These are phyloP conservation scores for Pammene aurita DNA, from an alignment of 2,888 invertebrate genomes.

Conservation along the genomic window DNA sequence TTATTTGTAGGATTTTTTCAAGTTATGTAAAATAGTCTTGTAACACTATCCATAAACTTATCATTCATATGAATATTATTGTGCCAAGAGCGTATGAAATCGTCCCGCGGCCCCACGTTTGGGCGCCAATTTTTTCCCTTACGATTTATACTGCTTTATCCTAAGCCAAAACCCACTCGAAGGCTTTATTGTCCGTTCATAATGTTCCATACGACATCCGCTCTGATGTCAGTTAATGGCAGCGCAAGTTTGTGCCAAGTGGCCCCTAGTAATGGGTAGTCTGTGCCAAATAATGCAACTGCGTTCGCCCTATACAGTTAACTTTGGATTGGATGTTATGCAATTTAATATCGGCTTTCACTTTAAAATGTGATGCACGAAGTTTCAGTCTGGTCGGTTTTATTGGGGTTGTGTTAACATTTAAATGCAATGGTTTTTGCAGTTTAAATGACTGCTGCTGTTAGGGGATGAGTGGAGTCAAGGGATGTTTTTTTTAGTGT, in stretches of 20 bases:
- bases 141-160: conserved; percentile 39
- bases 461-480: neutral
- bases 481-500: neutral
- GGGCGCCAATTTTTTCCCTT: conserved; percentile 58
- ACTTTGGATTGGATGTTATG: conserved; percentile 37
- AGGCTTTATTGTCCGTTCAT: conserved; percentile 77
- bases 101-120: conserved; percentile 27
- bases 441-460: too few relatives aligned
- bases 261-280: conserved; percentile 66
- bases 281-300: conserved; percentile 73
- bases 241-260: conserved; percentile 68
- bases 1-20: too few relatives aligned
- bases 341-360: conserved; percentile 36
- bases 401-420: neutral
- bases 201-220: conserved; percentile 77
- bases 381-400: conserved; percentile 9
- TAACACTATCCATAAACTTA: neutral
- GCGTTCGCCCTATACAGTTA: conserved; percentile 49
- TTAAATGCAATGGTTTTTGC: neutral
- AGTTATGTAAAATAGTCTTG: neutral
- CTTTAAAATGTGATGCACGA: conserved; percentile 18
- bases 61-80: conserved; percentile 11
- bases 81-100: conserved; percentile 25
- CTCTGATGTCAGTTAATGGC: conserved; percentile 77
- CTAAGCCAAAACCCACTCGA: conserved; percentile 57